Percentiles rank a stretch among this genome's conserved stretches.
phyloP scores from a whole-genome alignment of 2,888 invertebrate species.

The Chloroclysta siterata region DNA sequence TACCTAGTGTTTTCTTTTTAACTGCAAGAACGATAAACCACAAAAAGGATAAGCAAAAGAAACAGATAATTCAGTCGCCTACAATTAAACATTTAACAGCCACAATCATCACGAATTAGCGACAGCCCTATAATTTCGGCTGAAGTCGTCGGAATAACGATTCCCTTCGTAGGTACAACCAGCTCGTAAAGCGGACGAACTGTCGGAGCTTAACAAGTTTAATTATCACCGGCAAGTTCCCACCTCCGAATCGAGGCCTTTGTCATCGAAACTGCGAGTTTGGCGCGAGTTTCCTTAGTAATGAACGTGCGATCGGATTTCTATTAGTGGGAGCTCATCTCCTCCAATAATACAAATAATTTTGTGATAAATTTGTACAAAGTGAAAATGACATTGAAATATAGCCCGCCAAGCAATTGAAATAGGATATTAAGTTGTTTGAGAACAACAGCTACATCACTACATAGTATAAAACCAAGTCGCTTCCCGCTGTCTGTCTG shows the following conservation, averaged over 20 bases:
- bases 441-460: neutral
- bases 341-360: neutral
- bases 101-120: neutral
- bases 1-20: too few species aligned
- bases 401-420: neutral
- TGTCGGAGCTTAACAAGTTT: slow-evolving; percentile 53
- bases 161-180: slow-evolving; percentile 36
- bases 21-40: too few species aligned
- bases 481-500: too few species aligned
- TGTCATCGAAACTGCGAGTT: slow-evolving; percentile 27
- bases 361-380: slow-evolving; percentile 1
- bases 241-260: slow-evolving; percentile 27
- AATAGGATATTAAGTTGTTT: neutral
- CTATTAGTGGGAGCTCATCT: slow-evolving; percentile 10
- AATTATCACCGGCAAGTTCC: slow-evolving; percentile 51
- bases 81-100: neutral
- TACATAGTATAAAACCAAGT: too few species aligned
- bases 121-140: slow-evolving; percentile 38
- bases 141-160: slow-evolving; percentile 29
- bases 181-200: slow-evolving; percentile 48
- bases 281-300: slow-evolving; percentile 16
- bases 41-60: too few species aligned
- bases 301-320: slow-evolving; percentile 23
- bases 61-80: neutral
- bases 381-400: neutral